Conservation (phyloP, 2,113 vertebrate genomes). For the Plotosus lineatus region DNA sequence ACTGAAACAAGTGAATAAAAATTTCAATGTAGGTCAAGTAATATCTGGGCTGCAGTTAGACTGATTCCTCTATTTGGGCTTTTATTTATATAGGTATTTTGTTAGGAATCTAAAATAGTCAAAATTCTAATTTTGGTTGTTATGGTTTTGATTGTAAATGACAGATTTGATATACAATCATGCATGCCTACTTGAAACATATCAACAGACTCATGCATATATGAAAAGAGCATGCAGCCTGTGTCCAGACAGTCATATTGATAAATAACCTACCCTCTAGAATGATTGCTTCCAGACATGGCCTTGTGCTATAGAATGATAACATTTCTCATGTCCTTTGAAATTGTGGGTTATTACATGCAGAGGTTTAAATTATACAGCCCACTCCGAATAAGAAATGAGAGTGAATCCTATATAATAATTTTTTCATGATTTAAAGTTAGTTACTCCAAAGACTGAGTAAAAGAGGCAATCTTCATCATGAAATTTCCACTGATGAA, state of each 20-base stretch:
- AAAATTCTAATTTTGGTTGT: neutral
- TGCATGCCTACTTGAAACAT: neutral
- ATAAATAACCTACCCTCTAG: neutral
- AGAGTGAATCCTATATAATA: neutral
- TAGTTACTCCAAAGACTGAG: neutral
- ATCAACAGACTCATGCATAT: neutral
- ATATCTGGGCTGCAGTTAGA: no score
- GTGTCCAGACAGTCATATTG: neutral
- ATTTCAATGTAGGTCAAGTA: no score
- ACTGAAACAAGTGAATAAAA: no score
- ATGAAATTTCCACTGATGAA: neutral
- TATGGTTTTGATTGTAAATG: neutral
- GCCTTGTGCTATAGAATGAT: neutral
- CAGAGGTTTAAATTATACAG: neutral
- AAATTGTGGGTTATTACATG: neutral
- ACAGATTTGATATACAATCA: neutral
- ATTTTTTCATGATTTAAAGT: neutral
- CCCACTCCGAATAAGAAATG: neutral
- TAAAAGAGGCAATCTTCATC: neutral
- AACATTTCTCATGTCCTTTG: neutral
- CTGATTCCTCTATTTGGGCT: no score
- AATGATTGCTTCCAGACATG: neutral
- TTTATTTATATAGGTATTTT: constrained; percentile 2
- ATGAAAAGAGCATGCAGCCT: neutral
- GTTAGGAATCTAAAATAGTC: neutral